Evolutionary conservation across 2,113 vertebrate species (phyloP).

Genomic region (Thermophis baileyi): DNA sequence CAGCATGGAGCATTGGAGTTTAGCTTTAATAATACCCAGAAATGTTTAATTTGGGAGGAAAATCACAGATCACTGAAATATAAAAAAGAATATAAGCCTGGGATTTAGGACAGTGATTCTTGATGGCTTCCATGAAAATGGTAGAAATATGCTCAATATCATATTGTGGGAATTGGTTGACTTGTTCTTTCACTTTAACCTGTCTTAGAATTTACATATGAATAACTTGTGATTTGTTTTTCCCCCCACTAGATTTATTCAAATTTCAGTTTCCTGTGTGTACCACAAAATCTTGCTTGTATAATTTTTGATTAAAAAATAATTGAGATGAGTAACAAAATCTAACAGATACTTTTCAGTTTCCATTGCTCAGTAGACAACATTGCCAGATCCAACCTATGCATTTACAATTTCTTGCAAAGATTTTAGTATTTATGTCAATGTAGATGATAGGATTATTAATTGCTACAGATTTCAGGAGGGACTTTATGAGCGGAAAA

Average conservation of each 20-base stretch:
- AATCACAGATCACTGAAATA: background rate
- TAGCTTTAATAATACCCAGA: background rate
- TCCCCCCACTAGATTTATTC: background rate
- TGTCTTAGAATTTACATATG: background rate
- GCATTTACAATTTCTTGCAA: background rate
- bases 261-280: background rate
- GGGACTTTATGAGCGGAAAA: background rate
- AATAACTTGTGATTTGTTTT: background rate
- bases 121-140: background rate
- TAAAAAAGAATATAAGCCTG: background rate
- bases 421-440: background rate
- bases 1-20: background rate
- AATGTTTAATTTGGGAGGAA: background rate
- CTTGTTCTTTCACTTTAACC: background rate
- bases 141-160: background rate
- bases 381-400: background rate
- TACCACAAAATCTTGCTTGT: background rate
- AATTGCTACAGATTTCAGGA: constrained; percentile 17
- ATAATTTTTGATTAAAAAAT: background rate
- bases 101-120: background rate
- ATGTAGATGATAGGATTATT: background rate
- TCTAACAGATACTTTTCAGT: background rate
- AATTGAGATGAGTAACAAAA: background rate
- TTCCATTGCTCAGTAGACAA: background rate
- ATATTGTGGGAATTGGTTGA: background rate